Conservation (phyloP, 1,140 invertebrate species). For the Nymphalis io region DNA sequence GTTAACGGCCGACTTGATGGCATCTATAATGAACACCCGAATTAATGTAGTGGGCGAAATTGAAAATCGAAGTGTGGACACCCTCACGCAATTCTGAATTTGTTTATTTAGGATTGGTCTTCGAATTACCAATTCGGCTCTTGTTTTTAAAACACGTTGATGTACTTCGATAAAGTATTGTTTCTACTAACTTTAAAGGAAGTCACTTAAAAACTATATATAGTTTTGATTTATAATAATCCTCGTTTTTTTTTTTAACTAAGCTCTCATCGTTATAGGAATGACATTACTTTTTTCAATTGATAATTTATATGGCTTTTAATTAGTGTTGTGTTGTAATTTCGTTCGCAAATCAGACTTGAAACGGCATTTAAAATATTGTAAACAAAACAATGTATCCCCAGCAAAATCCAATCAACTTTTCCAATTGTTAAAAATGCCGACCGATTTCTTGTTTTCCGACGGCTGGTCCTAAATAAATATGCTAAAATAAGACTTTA, state of each 20-base stretch:
- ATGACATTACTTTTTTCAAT: too few relatives aligned
- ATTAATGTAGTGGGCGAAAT: conserved; percentile 80
- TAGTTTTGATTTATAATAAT: not conserved
- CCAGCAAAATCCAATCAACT: conserved; percentile 54
- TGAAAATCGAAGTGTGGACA: conserved; percentile 76
- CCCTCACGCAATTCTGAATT: conserved; percentile 53
- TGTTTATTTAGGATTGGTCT: conserved; percentile 77
- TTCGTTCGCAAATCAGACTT: not conserved
- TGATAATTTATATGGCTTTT: too few relatives aligned
- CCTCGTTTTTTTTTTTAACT: not conserved
- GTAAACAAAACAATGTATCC: conserved; percentile 9
- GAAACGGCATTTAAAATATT: not conserved
- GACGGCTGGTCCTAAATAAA: conserved; percentile 68
- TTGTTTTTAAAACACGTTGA: conserved; percentile 47
- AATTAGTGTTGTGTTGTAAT: not conserved
- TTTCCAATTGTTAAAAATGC: conserved; percentile 57
- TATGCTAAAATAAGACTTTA: conserved; percentile 69
- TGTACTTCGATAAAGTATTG: conserved; percentile 20
- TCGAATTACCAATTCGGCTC: conserved; percentile 57
- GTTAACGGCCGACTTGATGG: conserved; percentile 78
- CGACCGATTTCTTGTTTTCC: conserved; percentile 49
- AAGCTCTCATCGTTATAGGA: not conserved
- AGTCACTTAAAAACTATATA: not conserved
- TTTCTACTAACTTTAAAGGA: not conserved
- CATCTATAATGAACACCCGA: conserved; percentile 81